Base-by-base conservation (phyloP, 2,113 vertebrate species). In the Cryptoleucopteryx plumbea region DNA sequence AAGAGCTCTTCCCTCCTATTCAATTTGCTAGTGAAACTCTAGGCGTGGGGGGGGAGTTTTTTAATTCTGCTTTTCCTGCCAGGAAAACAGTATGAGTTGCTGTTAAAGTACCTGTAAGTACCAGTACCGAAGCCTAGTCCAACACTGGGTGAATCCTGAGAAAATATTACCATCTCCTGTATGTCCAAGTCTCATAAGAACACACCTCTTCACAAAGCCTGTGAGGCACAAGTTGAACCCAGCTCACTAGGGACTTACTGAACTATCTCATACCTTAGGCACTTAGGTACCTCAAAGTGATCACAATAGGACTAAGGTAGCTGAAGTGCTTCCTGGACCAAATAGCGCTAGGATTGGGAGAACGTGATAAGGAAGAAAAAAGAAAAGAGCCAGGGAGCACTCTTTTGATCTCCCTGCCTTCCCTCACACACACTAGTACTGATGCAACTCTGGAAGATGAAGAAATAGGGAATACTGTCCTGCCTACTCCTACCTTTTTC, bases 381-480 rank as follows among this genome's bases (percentile, higher is more conserved):
- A 32, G 2, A 45, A 62, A 89, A 73, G n/a, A 61, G 23, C 5
- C 12, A 55, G 32, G 18, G 16, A 74, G 3, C 11, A n/a, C 2
- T n/a, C 16, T 62, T 63, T 75, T 61, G 11, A 65, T 16, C 8
- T 83, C 18, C 5, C 19, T 75, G 34, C 9, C 31, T 61, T 90
- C 10, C 50, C 0, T 4, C 7, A 29, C 42, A 10, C 2, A 18
- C 0, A 10, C 1, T 0, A 62, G 16, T 45, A 45, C 32, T 31
- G 34, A 45, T n/a, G 21, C 11, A 81, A 22, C 3, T 50, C 45
- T 47, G 16, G n/a, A 55, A 90, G 23, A 42, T n/a, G 47, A 81
- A 81, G 32, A 67, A 62, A 53, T 21, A 27, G 2, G 6, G 3
- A 70, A 61, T 62, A 36, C 3, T 62, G 16, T 38, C 22, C 38